Percentiles rank a stretch among this genome's conserved stretches.
These are phyloP conservation scores for Pituophis catenifer DNA, from an alignment of 2,113 vertebrate genomes.

Conservation along the genomic window DNA sequence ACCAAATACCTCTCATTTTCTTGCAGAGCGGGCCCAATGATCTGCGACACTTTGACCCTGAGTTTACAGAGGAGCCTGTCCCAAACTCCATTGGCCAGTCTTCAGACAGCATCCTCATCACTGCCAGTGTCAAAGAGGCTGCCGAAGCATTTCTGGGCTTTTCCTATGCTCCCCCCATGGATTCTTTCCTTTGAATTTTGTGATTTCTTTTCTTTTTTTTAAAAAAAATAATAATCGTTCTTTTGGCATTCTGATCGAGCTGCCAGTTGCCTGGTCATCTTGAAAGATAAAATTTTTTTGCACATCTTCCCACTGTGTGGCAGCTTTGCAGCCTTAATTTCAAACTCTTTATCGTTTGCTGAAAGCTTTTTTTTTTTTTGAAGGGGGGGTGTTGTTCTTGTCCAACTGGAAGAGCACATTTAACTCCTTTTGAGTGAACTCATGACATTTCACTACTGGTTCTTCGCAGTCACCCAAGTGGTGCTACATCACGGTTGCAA, in stretches of 20 bases:
- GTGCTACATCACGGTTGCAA: slow-evolving; percentile 74
- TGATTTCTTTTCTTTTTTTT: slow-evolving; percentile 36
- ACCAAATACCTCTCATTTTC: background rate
- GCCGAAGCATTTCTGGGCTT: slow-evolving; percentile 95
- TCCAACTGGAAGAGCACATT: slow-evolving; percentile 65
- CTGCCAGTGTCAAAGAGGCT: slow-evolving; percentile 91
- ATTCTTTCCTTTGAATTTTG: slow-evolving; percentile 87
- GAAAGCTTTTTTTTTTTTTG: slow-evolving; percentile 57
- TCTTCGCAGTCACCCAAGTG: slow-evolving; percentile 69
- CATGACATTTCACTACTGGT: slow-evolving; percentile 62
- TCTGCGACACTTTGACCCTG: slow-evolving; percentile 94
- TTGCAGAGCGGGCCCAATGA: slow-evolving; percentile 90
- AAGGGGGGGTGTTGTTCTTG: background rate
- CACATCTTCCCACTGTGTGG: slow-evolving; percentile 83
- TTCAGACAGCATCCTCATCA: slow-evolving; percentile 88
- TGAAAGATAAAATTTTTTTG: slow-evolving; percentile 76
- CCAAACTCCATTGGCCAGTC: slow-evolving; percentile 93
- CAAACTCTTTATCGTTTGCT: slow-evolving; percentile 69
- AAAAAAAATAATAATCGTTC: slow-evolving; percentile 24
- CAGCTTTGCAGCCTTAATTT: slow-evolving; percentile 81
- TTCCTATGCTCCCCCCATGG: slow-evolving; percentile 93
- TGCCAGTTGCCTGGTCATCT: slow-evolving; percentile 68
- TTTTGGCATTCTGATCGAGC: slow-evolving; percentile 66
- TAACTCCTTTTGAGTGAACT: slow-evolving; percentile 67
- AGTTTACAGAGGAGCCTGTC: slow-evolving; percentile 97